phyloP scores from a whole-genome alignment of 30 jellyfish, hydroid and myxozoan species.

The Hydractinia symbiolongicarpus region DNA sequence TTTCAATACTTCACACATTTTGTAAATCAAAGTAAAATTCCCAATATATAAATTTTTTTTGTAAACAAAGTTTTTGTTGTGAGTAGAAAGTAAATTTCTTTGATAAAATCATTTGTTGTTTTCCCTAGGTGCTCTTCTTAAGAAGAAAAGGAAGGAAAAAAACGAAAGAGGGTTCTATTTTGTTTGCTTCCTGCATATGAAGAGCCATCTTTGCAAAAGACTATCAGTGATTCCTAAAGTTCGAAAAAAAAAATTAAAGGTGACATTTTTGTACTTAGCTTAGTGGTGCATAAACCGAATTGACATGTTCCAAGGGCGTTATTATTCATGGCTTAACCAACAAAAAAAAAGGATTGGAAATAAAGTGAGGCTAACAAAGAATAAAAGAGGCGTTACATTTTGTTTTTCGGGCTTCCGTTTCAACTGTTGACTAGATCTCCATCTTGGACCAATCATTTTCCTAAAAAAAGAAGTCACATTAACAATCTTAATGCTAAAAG shows the following conservation, averaged over 20 bases:
- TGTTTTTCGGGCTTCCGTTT: neutral
- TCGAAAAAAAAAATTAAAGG: neutral
- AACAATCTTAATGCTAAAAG: too few relatives aligned
- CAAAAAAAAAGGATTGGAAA: neutral
- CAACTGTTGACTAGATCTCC: conserved; percentile 5
- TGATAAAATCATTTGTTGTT: too few relatives aligned
- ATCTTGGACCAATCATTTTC: neutral
- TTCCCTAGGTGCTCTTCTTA: too few relatives aligned
- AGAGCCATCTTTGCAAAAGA: neutral
- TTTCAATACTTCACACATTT: too few relatives aligned
- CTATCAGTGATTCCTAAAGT: neutral
- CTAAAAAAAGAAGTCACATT: neutral
- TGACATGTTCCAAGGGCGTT: neutral
- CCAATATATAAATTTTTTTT: too few relatives aligned
- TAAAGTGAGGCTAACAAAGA: neutral
- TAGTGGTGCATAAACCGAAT: neutral
- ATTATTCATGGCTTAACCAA: neutral
- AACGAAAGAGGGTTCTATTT: too few relatives aligned
- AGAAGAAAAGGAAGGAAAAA: too few relatives aligned
- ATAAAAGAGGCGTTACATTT: neutral
- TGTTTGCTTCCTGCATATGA: too few relatives aligned
- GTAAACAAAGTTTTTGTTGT: too few relatives aligned
- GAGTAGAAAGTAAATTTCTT: too few relatives aligned
- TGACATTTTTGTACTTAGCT: neutral
- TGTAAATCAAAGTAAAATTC: too few relatives aligned